Percentiles rank a stretch among this genome's conserved stretches.
These are phyloP conservation scores for Candidula unifasciata DNA, from an alignment of 2,888 invertebrate genomes.

Conservation along the genomic window DNA sequence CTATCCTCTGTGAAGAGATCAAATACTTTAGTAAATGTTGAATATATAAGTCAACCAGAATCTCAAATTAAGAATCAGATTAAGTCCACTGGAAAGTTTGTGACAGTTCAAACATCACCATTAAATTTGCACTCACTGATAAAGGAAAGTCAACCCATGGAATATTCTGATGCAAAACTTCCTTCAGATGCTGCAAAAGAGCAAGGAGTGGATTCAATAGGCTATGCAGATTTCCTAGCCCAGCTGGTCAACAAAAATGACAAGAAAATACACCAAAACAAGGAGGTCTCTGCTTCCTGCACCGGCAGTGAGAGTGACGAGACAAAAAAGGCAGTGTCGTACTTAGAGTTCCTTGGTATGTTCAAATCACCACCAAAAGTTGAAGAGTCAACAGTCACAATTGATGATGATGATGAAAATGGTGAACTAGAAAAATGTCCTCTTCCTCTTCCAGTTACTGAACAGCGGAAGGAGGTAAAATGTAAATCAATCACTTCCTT, in stretches of 20 bases:
- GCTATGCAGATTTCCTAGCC: conserved; percentile 25
- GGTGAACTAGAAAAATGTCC: not conserved
- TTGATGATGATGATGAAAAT: not conserved
- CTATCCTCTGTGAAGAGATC: not conserved
- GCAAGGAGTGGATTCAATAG: not conserved
- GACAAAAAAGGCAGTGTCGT: conserved; percentile 37
- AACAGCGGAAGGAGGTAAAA: not conserved
- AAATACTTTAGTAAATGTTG: not conserved
- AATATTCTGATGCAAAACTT: not conserved
- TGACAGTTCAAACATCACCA: not conserved
- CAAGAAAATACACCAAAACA: not conserved
- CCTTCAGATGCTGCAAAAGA: not conserved
- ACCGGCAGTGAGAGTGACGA: not conserved
- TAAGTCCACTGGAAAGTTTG: not conserved
- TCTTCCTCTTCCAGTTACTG: not conserved
- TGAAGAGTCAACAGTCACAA: not conserved
- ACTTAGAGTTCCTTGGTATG: conserved; percentile 43
- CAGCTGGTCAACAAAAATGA: not conserved
- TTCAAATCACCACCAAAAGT: conserved; percentile 34
- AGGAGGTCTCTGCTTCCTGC: not conserved
- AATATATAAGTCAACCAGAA: not conserved
- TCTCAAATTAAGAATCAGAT: not conserved
- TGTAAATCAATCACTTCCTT: conserved; percentile 44
- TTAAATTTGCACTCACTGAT: not conserved
- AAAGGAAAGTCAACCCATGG: not conserved